Evolutionary conservation across 2,797 vertebrate species (phyloP).

Genomic region (Hoplostethus atlanticus): DNA sequence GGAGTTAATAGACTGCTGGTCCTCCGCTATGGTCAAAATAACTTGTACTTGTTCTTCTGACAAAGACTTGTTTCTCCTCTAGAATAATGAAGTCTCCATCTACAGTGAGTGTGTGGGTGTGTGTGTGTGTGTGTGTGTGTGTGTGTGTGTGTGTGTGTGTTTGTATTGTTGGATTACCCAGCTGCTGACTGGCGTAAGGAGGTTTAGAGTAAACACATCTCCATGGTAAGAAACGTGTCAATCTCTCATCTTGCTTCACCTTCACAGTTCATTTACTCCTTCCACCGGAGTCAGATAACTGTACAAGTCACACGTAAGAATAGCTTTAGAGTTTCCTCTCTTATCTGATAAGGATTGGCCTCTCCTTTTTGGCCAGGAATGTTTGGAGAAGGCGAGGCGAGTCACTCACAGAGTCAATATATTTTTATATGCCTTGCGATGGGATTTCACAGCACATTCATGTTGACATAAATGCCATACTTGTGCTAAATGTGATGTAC

Average conservation of each 20-base stretch:
- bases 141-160: constrained; percentile 3
- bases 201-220: constrained; percentile 72
- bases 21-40: constrained; percentile 43
- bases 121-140: constrained; percentile 33
- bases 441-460: constrained; percentile 5
- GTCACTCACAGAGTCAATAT: constrained; percentile 43
- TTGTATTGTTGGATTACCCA: constrained; percentile 37
- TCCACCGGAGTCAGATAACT: constrained; percentile 56
- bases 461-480: constrained; percentile 1
- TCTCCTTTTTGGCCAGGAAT: constrained; percentile 47
- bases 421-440: constrained; percentile 31
- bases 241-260: constrained; percentile 67
- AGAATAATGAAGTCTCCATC: constrained; percentile 71
- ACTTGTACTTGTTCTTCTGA: constrained; percentile 54
- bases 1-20: constrained; percentile 60
- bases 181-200: constrained; percentile 67
- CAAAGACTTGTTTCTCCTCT: constrained; percentile 69
- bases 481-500: background rate
- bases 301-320: constrained; percentile 46
- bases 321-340: constrained; percentile 40
- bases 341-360: constrained; percentile 55
- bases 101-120: constrained; percentile 43
- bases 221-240: constrained; percentile 63
- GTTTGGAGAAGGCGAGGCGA: constrained; percentile 54
- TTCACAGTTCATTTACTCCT: constrained; percentile 76